These are phyloP conservation scores for Ptilorrhoa leucosticta DNA, from an alignment of 2,113 vertebrate genomes.

Conservation along the genomic window DNA sequence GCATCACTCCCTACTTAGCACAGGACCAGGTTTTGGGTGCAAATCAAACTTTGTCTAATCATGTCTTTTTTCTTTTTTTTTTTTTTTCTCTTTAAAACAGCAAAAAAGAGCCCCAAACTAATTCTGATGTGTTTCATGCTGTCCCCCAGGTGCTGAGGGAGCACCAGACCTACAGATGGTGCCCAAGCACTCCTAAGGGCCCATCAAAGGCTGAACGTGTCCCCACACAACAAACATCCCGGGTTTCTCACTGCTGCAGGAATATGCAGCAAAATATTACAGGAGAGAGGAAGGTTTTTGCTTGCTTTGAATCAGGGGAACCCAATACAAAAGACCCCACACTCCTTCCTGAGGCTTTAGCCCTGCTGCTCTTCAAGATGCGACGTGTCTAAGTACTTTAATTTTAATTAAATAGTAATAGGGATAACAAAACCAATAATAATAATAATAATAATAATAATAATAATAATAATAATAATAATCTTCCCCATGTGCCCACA, in stretches of 20 bases:
- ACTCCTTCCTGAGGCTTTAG: neutral
- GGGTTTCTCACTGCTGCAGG: neutral
- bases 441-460: neutral
- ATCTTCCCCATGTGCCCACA: fast-evolving
- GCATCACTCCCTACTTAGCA: neutral
- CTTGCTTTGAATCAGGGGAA: neutral
- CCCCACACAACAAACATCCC: neutral
- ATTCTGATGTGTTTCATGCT: fast-evolving
- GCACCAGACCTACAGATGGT: neutral
- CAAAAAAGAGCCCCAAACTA: neutral
- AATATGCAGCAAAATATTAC: neutral
- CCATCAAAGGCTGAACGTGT: neutral
- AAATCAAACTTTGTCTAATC: neutral
- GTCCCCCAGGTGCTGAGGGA: neutral
- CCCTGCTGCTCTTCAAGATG: neutral
- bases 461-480: neutral
- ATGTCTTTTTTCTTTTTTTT: neutral
- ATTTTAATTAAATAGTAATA: neutral
- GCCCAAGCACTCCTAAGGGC: neutral
- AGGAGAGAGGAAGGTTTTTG: neutral
- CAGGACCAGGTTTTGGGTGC: neutral
- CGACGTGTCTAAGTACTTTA: fast-evolving
- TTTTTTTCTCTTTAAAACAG: neutral
- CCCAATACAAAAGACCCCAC: neutral
- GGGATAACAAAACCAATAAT: neutral